Conservation (phyloP, 2,113 vertebrate genomes). For the Hymenochirus boettgeri region DNA sequence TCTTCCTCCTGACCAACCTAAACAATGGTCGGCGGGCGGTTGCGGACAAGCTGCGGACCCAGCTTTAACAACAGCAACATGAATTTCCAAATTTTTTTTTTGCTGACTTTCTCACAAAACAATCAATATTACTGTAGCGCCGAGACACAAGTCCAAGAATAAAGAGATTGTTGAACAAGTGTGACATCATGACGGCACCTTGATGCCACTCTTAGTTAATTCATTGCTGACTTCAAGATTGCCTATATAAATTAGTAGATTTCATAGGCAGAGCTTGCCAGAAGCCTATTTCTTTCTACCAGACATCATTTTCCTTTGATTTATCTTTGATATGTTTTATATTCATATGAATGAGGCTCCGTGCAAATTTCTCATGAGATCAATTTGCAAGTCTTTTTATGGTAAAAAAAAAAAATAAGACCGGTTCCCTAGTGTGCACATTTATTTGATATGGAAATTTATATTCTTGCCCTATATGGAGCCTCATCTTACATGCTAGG, state of each 20-base stretch:
- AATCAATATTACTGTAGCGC: slow-evolving; percentile 24
- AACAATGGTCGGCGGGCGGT: too few species aligned
- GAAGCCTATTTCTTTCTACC: slow-evolving; percentile 44
- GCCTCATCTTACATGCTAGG: slow-evolving; percentile 30
- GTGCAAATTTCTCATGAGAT: slow-evolving; percentile 54
- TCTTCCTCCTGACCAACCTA: too few species aligned
- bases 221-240: slow-evolving; percentile 3
- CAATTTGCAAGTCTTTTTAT: slow-evolving; percentile 57
- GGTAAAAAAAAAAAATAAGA: slow-evolving; percentile 52
- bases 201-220: slow-evolving; percentile 24
- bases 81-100: too few species aligned
- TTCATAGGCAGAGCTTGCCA: slow-evolving; percentile 45
- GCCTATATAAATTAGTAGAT: slow-evolving; percentile 39
- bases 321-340: slow-evolving; percentile 47
- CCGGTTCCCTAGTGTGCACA: slow-evolving; percentile 51
- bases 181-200: slow-evolving; percentile 16
- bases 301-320: slow-evolving; percentile 50
- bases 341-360: slow-evolving; percentile 51
- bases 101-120: slow-evolving; percentile 6
- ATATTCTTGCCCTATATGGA: slow-evolving; percentile 48
- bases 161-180: slow-evolving; percentile 9
- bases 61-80: too few species aligned
- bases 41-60: too few species aligned
- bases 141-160: slow-evolving; percentile 16
- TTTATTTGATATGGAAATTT: slow-evolving; percentile 62